Evolutionary conservation across 2,113 vertebrate species (phyloP).

Genomic region (Conger conger): DNA sequence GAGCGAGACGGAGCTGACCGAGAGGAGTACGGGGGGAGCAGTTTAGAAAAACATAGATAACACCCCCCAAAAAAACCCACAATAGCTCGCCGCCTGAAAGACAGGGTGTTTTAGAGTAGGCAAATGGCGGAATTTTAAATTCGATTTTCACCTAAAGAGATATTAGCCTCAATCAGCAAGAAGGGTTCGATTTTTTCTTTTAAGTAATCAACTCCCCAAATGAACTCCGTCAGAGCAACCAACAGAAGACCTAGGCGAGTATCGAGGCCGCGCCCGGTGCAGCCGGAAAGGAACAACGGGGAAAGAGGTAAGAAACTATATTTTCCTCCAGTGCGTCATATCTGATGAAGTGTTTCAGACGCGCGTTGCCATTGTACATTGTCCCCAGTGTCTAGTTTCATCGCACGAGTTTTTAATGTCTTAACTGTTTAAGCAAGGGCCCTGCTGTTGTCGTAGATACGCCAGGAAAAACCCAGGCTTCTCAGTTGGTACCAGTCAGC

Average conservation of each 20-base stretch:
- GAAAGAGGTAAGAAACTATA: constrained; percentile 84
- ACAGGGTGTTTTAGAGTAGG: constrained; percentile 38
- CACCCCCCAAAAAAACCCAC: constrained; percentile 37
- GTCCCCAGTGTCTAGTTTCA: not conserved
- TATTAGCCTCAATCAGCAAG: constrained; percentile 55
- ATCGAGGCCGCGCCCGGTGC: constrained; percentile 99
- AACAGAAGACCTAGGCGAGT: constrained; percentile 99
- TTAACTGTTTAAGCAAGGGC: not conserved
- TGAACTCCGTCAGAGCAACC: constrained; percentile 99
- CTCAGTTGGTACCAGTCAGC: constrained; percentile 41
- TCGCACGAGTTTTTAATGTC: not conserved
- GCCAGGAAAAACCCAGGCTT: constrained; percentile 72
- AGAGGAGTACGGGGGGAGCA: constrained; percentile 53
- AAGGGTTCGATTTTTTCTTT: constrained; percentile 69
- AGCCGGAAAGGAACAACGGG: constrained; percentile 91
- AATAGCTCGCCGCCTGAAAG: not conserved
- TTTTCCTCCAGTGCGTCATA: constrained; percentile 61
- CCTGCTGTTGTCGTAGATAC: not conserved
- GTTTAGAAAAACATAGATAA: constrained; percentile 50
- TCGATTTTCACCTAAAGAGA: constrained; percentile 43
- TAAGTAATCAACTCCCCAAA: constrained; percentile 84
- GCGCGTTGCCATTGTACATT: no score
- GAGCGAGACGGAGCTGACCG: constrained; percentile 75
- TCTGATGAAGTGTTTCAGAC: not conserved
- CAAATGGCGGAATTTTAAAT: not conserved